Base-by-base conservation (phyloP, 2,797 vertebrate species). In the Dicrostonyx torquatus region DNA sequence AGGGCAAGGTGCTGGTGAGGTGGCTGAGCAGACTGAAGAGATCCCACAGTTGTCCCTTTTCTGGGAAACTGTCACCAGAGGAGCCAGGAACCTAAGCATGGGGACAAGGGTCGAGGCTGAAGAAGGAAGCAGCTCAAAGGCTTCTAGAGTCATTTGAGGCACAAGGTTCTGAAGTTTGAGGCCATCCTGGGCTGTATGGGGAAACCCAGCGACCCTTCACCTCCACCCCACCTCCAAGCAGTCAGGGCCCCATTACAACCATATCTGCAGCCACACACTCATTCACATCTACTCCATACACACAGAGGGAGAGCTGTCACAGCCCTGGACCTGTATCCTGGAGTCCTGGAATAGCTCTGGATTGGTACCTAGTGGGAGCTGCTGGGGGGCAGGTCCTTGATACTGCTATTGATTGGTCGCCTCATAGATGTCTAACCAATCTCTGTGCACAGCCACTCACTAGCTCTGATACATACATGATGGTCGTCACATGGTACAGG, bases 351-450 rank as follows among this genome's bases (percentile, higher is more conserved):
- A 95, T 89, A 93, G 96, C 95, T 97, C 95, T 94, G 62, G 88
- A 50, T 43, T 53, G 60, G 78, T n/a, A 91, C 53, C 62, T n/a
- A 62, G 58, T 53, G 1, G 58, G 62, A 1, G 31, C 79, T 84
- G 72, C 40, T 12, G 9, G 77, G 78, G 92, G 64, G 77, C 13
- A 83, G 86, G 84, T 89, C 94, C 26, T 95, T 92, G 40, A 73
- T 14, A 6, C 72, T 60, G 97, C 98, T 99, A 99, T 97, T 99
- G 99, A 98, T 99, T 99, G 94, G 99, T 99, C 11, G 99, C 99
- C 98, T 99, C 99, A 37, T 99, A 99, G 93, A 99, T 99, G 0
- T 99, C 99, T 89, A 99, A 99, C 99, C 99, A 99, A 76, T 99
- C 99, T 0, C 99, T 99, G 98, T 99, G 99, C 93, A 99, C 99